A percentile compares a stretch with the other conserved stretches of the same genome.
Conservation (phyloP, 1,140 invertebrate genomes). For the Pomacea maculata region DNA sequence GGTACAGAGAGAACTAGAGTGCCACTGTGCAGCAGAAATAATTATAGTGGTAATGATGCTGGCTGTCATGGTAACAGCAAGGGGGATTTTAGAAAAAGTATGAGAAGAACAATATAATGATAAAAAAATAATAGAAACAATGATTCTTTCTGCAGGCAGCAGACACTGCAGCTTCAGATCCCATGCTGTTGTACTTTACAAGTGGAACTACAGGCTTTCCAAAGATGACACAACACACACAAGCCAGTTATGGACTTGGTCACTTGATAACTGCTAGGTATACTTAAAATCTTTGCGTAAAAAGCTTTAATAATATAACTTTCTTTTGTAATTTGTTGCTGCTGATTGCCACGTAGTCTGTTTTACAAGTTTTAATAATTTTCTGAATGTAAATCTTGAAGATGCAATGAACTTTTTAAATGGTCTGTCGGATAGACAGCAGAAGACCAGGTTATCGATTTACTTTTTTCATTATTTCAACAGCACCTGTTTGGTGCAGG, state of each 20-base stretch:
- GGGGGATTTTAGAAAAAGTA: neutral
- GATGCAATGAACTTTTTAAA: neutral
- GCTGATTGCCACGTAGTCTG: neutral
- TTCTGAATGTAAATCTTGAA: neutral
- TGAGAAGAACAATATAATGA: neutral
- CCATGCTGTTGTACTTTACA: slow-evolving; percentile 67
- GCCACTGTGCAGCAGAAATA: neutral
- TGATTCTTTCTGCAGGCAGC: slow-evolving; percentile 43
- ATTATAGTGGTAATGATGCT: neutral
- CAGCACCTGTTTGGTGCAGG: slow-evolving; percentile 37
- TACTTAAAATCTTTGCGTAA: neutral
- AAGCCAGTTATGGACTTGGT: slow-evolving; percentile 65
- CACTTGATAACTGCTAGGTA: slow-evolving; percentile 63
- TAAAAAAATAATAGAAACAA: neutral
- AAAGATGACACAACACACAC: slow-evolving; percentile 69
- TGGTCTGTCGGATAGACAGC: neutral
- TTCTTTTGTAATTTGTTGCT: neutral
- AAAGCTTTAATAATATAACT: too few relatives aligned
- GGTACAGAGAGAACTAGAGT: neutral
- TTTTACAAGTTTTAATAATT: neutral
- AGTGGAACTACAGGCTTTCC: slow-evolving; percentile 69
- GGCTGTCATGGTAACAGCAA: neutral
- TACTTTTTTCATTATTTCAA: neutral
- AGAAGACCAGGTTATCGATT: neutral
- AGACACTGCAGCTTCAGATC: slow-evolving; percentile 58